Percentiles rank a stretch among this genome's conserved stretches.
These are phyloP conservation scores for Brachyptera risi DNA, from an alignment of 2,888 invertebrate genomes.

Conservation along the genomic window DNA sequence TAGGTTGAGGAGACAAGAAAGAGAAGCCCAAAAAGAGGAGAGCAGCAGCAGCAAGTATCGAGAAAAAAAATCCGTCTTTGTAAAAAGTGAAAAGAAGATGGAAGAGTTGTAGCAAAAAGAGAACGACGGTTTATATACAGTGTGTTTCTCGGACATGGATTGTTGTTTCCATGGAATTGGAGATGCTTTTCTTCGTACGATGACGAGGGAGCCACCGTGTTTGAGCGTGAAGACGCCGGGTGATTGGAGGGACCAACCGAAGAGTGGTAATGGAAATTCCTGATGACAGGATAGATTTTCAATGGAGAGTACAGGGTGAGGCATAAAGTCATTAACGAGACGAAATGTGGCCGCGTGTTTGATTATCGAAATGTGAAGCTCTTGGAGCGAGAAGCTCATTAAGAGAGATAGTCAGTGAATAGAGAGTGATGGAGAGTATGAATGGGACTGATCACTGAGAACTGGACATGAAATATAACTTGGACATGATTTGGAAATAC, in stretches of 20 bases:
- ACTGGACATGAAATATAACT: too few species aligned
- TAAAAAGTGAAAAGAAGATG: constrained; percentile 11
- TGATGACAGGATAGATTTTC: constrained; percentile 27
- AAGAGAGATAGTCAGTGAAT: too few species aligned
- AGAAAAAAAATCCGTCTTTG: neutral
- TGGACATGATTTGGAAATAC: too few species aligned
- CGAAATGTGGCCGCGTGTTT: too few species aligned
- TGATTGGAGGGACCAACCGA: constrained; percentile 12
- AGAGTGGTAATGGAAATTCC: constrained; percentile 29
- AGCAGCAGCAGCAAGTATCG: too few species aligned
- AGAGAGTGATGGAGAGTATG: too few species aligned
- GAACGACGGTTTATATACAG: neutral
- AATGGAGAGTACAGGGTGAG: constrained; percentile 10
- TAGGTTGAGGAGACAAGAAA: constrained; percentile 19
- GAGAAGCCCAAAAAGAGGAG: constrained; percentile 9
- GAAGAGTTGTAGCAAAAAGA: constrained; percentile 18
- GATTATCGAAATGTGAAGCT: too few species aligned
- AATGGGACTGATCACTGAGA: too few species aligned
- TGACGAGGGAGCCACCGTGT: constrained; percentile 22
- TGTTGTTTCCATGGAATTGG: constrained; percentile 28
- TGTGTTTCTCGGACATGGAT: constrained; percentile 27
- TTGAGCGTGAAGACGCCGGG: neutral
- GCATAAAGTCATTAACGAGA: neutral
- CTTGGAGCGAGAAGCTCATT: too few species aligned
- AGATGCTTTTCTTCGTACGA: constrained; percentile 30